Evolutionary conservation across 1,140 invertebrate species (phyloP).

Genomic region (Drosophila littoralis): DNA sequence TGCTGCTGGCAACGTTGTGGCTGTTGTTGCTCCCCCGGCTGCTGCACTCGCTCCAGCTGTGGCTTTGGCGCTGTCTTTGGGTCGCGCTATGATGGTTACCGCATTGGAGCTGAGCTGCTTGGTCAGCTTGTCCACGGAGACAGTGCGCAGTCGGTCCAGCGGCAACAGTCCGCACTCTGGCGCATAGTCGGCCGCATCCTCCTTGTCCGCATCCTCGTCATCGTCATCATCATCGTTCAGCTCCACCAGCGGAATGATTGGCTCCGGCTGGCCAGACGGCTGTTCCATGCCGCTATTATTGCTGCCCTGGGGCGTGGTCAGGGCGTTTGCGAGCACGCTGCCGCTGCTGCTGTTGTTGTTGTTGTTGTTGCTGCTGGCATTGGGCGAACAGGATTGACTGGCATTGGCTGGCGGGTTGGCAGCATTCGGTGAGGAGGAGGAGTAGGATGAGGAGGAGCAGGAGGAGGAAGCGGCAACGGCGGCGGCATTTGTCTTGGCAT

Average conservation of each 20-base stretch:
- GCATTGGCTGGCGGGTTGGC: constrained; percentile 10
- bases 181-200: not conserved
- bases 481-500: constrained; percentile 1
- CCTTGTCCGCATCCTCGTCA: constrained; percentile 35
- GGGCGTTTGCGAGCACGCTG: constrained; percentile 45
- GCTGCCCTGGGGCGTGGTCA: constrained; percentile 30
- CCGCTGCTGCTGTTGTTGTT: constrained; percentile 6
- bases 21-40: too few species aligned
- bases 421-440: constrained; percentile 18
- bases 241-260: constrained; percentile 61
- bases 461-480: not conserved
- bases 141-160: constrained; percentile 47
- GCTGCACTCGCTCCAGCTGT: not conserved
- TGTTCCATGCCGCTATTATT: not conserved
- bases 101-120: constrained; percentile 81
- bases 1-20: not conserved
- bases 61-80: constrained; percentile 60
- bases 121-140: constrained; percentile 76
- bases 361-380: constrained; percentile 16
- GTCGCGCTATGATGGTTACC: constrained; percentile 76
- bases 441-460: not conserved
- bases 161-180: constrained; percentile 2
- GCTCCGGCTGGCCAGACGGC: constrained; percentile 12
- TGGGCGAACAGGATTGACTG: constrained; percentile 6
- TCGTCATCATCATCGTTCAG: constrained; percentile 67